phyloP scores from a whole-genome alignment of 1,140 invertebrate species.

The Phymastichus coffea region DNA sequence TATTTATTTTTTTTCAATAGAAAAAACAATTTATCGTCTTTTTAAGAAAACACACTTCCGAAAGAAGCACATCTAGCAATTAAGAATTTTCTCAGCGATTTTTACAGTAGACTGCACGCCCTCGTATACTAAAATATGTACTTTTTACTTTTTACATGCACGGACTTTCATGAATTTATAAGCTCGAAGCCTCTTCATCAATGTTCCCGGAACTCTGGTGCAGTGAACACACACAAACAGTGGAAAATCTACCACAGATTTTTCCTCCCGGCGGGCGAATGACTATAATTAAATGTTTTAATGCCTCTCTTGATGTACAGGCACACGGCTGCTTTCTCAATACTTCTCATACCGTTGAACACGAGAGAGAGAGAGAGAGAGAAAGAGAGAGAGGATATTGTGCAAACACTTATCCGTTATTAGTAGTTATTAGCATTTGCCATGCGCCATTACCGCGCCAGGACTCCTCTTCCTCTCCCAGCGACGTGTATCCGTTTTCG shows the following conservation, averaged over 20 bases:
- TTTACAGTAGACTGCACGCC: too few species aligned
- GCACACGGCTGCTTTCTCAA: neutral
- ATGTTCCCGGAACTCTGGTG: neutral
- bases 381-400: too few species aligned
- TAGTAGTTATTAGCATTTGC: conserved; percentile 28
- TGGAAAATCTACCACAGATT: too few species aligned
- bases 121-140: too few species aligned
- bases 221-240: neutral
- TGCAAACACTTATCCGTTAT: conserved; percentile 29
- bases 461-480: conserved; percentile 8
- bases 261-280: neutral
- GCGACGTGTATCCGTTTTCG: conserved; percentile 14
- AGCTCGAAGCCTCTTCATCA: neutral
- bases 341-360: neutral
- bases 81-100: too few species aligned
- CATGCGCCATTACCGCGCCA: conserved; percentile 14
- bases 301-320: conserved; percentile 4
- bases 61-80: too few species aligned
- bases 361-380: too few species aligned
- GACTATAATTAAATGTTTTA: conserved; percentile 26
- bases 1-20: too few species aligned
- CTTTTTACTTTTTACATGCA: neutral
- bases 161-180: conserved; percentile 7
- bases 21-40: too few species aligned
- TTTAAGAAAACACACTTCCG: too few species aligned